Base-by-base conservation (phyloP, 1,140 invertebrate species). In the Streblospio benedicti region DNA sequence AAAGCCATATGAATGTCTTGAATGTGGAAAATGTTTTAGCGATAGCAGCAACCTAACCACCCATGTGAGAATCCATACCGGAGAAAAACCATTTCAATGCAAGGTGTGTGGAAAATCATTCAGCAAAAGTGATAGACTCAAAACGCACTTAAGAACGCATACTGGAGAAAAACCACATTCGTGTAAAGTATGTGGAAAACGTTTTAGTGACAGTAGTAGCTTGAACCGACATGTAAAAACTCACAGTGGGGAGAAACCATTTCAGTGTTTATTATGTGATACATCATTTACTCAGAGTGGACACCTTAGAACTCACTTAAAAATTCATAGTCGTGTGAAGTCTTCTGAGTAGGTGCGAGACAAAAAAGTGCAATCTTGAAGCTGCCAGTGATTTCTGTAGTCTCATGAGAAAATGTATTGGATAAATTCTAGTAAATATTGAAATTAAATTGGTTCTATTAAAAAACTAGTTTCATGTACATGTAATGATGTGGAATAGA, bases 231-330 rank as follows among this genome's bases (percentile, higher is more conserved):
- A 74, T 54, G 65, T 64, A 49, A 55, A 66, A 23, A 59, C 64
- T n/a, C 71, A 72, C 56, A 63, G 60, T 3, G 67, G 67, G n/a
- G 54, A 67, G 25, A 71, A 67, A 47, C 68, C 65, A 33, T 71
- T 32, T 41, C 32, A 61, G 14, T 71, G 69, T 63, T 41, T 52
- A 35, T 56, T 52, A 20, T 70, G 68, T 60, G 62, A 59, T 5
- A 62, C 62, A 38, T 31, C 52, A 4, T 70, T 70, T 54, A 62
- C 30, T 14, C 61, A 49, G 31, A 67, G 58, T 32, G 47, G 43
- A 51, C 60, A 62, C 54, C 54, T 67, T 18, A 59, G 49, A 43
- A 31, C 28, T 20, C 62, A 64, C 35, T 4, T 32, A 18, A 23
- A 31, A 18, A 59, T 50, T 50, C 60, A 62, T 32, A 59, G 54